Conservation (phyloP, 2,113 vertebrate species). For the Calypte anna region DNA sequence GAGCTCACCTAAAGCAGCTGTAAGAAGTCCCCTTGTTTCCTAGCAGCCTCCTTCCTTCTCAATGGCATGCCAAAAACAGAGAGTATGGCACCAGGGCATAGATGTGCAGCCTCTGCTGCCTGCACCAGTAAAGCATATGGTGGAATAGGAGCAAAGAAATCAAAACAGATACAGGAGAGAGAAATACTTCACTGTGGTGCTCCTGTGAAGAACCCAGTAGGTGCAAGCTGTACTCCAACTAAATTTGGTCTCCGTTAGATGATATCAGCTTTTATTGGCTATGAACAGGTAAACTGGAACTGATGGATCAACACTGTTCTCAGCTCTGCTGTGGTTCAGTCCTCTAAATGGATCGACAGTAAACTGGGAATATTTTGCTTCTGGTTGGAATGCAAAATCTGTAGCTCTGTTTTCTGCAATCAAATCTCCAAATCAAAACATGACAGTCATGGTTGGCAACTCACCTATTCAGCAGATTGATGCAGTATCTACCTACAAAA, state of each 20-base stretch:
- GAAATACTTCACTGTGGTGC: background rate
- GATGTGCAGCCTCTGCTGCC: background rate
- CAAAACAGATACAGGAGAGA: background rate
- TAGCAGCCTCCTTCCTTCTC: background rate
- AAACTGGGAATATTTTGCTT: background rate
- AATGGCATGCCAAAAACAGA: fast-evolving
- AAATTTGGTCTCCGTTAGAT: background rate
- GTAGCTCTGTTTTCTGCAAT: background rate
- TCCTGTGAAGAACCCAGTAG: background rate
- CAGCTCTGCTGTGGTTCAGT: background rate
- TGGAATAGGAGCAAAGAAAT: background rate
- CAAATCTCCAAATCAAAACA: background rate
- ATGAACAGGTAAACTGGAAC: background rate
- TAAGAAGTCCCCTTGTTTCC: background rate
- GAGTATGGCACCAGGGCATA: fast-evolving
- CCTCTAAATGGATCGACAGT: background rate
- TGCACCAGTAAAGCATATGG: fast-evolving
- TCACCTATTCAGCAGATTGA: background rate
- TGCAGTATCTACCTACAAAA: background rate
- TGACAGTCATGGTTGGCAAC: background rate
- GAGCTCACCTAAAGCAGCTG: background rate
- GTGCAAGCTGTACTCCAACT: background rate
- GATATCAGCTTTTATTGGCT: background rate
- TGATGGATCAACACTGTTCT: background rate
- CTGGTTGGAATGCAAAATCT: background rate